phyloP scores from a whole-genome alignment of 2,888 invertebrate genomes.

The Diabrotica balteata region DNA sequence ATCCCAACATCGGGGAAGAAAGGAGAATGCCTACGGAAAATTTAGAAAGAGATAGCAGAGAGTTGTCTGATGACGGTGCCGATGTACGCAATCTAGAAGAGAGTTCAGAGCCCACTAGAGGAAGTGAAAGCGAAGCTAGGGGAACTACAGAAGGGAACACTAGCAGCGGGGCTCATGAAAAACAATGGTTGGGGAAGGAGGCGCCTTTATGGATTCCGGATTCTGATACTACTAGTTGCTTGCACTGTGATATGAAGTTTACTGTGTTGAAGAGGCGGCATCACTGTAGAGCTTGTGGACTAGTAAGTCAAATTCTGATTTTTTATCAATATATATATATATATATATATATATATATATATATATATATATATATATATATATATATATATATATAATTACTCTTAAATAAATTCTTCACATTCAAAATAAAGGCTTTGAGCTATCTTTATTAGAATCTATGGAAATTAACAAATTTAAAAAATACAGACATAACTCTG shows the following conservation, averaged over 20 bases:
- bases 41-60: constrained; percentile 2
- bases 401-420: no score
- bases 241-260: constrained; percentile 83
- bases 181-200: constrained; percentile 69
- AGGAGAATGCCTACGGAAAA: constrained; percentile 4
- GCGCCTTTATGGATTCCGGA: constrained; percentile 91
- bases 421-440: no score
- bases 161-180: constrained; percentile 5
- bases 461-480: no score
- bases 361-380: no score
- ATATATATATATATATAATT: no score
- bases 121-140: constrained; percentile 1
- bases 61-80: constrained; percentile 1
- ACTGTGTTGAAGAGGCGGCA: constrained; percentile 83
- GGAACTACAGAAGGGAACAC: background rate
- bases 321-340: no score
- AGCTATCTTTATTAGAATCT: no score
- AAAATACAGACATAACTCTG: no score
- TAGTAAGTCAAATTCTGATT: constrained; percentile 60
- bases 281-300: constrained; percentile 87
- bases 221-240: constrained; percentile 78
- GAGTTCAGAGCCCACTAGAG: background rate
- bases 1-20: background rate
- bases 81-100: constrained; percentile 7
- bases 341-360: no score